These are phyloP conservation scores for Zhuqinia jingwanae DNA, from an alignment of 2,888 invertebrate genomes.

Conservation along the genomic window DNA sequence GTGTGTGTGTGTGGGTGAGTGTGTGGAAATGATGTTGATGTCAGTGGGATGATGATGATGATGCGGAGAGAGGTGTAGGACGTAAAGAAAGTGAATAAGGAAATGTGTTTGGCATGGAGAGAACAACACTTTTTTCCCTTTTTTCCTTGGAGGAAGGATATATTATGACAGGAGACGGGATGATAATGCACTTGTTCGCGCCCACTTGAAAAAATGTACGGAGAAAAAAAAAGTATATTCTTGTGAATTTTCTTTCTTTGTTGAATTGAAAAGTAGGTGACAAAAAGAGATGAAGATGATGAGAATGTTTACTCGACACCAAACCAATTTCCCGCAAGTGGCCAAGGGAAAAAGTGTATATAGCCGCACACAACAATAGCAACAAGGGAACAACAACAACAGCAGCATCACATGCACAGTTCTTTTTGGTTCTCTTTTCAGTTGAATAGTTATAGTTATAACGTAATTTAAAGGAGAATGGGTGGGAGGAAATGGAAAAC, in stretches of 20 bases:
- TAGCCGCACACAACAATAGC: neutral
- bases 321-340: constrained; percentile 62
- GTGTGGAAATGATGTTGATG: constrained; percentile 55
- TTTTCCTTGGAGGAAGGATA: neutral
- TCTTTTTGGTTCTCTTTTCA: neutral
- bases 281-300: constrained; percentile 8
- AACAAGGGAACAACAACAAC: neutral
- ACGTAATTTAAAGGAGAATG: neutral
- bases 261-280: constrained; percentile 48
- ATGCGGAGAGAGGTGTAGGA: no score
- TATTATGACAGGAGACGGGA: neutral
- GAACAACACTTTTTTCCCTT: neutral
- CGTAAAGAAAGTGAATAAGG: constrained; percentile 14
- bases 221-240: no score
- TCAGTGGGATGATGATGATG: constrained; percentile 31
- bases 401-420: neutral
- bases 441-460: no score
- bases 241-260: neutral
- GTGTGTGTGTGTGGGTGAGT: constrained; percentile 3
- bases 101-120: constrained; percentile 4
- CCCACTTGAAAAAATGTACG: no score
- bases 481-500: constrained; percentile 46
- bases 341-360: neutral
- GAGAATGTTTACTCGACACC: constrained; percentile 39
- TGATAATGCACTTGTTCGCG: constrained; percentile 37